phyloP scores from a whole-genome alignment of 2,888 invertebrate species.

The Colletes collaris region DNA sequence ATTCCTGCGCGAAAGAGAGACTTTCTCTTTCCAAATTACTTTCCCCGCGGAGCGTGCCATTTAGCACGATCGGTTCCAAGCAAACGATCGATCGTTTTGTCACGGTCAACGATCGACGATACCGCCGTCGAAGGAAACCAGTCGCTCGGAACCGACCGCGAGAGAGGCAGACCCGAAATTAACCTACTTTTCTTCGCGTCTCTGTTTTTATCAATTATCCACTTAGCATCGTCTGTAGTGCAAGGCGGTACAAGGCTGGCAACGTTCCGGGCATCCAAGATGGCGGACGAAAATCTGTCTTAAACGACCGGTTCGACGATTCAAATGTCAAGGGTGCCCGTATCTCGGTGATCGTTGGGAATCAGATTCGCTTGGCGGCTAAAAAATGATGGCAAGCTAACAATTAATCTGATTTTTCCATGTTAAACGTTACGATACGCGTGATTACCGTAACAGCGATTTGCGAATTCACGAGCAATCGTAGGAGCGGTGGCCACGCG shows the following conservation, averaged over 20 bases:
- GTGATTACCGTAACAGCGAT: no score
- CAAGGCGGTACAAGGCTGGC: neutral
- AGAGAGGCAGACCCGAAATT: neutral
- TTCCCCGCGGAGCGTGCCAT: constrained; percentile 63
- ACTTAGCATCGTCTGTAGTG: neutral
- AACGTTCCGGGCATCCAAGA: no score
- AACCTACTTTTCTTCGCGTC: neutral
- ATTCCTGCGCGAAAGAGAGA: constrained; percentile 64
- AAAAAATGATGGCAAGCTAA: no score
- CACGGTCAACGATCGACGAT: constrained; percentile 3
- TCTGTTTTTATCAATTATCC: neutral
- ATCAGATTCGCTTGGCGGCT: no score
- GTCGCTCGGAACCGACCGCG: neutral
- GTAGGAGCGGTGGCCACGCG: no score
- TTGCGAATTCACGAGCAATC: no score
- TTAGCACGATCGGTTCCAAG: constrained; percentile 26
- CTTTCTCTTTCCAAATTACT: constrained; percentile 78
- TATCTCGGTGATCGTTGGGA: no score
- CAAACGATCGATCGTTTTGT: neutral
- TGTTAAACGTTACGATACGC: no score
- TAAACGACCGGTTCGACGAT: neutral
- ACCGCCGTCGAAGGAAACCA: neutral
- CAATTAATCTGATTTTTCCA: no score
- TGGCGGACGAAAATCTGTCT: no score
- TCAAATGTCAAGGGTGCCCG: neutral